Base-by-base conservation (phyloP, 2,113 vertebrate species). In the Dipodomys ordii region DNA sequence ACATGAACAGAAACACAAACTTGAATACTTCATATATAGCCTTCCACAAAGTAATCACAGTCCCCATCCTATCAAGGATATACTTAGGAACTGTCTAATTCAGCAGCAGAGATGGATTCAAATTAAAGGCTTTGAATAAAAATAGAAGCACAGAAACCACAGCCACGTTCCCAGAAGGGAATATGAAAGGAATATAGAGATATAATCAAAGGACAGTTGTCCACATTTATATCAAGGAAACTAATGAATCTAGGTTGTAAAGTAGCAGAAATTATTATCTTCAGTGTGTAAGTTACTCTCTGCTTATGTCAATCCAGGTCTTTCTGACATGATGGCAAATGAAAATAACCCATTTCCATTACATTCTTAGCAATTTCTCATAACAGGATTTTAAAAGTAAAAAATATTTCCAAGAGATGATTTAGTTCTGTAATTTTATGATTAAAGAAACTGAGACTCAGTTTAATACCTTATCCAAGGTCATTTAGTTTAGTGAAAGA, bases 21-120 rank as follows among this genome's bases (percentile, higher is more conserved):
- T 87, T 93, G 1, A 90, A 30, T 81, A 10, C 19, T 87, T 69
- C 46, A 44, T 77, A 27, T 81, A 65, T 46, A 46, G 20, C 69
- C 81, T 96, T 83, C 28, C 23, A 87, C 82, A 77, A 57, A 74
- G 69, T 93, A 96, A 89, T 94, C n/a, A 80, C 22, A 67, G 78
- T 62, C 87, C 69, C 73, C 5, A 46, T 78, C 27, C 35, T 90
- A 8, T 74, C 4, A 7, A 19, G 27, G 6, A 39, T 87, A 73
- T 49, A 65, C 32, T 94, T 94, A 65, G 30, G 16, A 15, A 27
- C 44, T 67, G 2, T 88, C 49, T 91, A 83, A 81, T 46, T 90
- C 20, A 73, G 39, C 53, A 78, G 23, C 3, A 73, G n/a, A 35
- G 6, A 74, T 87, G 32, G 13, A 62, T 85, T 27, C n/a, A 83